phyloP scores from a whole-genome alignment of 2,113 vertebrate species.

The Neotragus moschatus region DNA sequence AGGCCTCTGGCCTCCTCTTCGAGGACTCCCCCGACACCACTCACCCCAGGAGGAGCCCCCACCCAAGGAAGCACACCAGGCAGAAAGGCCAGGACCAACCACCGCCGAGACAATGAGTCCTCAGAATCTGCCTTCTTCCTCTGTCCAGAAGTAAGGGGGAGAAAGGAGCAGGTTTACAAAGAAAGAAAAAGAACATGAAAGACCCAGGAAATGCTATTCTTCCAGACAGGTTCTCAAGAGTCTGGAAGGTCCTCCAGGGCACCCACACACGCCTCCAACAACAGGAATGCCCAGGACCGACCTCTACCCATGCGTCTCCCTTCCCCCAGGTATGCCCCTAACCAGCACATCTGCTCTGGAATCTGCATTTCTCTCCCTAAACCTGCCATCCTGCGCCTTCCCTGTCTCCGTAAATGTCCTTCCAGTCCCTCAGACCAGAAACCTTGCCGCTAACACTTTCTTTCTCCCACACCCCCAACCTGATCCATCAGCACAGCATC shows the following conservation, averaged over 20 bases:
- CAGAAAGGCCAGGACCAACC: background rate
- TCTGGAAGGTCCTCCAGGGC: too few relatives aligned
- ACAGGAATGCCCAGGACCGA: background rate
- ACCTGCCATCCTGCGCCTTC: background rate
- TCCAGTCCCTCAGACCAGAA: background rate
- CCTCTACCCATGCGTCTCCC: background rate
- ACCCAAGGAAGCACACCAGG: background rate
- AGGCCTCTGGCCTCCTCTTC: background rate
- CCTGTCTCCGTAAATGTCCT: background rate
- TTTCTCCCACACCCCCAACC: background rate
- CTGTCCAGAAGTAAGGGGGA: background rate
- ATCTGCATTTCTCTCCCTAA: background rate
- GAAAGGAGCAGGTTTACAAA: background rate
- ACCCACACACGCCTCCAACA: background rate
- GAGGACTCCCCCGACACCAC: fast-evolving
- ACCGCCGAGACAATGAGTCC: background rate
- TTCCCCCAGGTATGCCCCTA: fast-evolving
- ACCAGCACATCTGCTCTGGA: background rate
- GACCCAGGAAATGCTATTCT: background rate
- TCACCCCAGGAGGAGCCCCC: background rate
- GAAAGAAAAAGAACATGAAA: background rate
- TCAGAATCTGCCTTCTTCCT: background rate
- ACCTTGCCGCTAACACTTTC: background rate
- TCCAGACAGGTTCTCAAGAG: background rate
- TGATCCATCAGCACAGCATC: background rate